Evolutionary conservation across 2,113 vertebrate species (phyloP).

Genomic region (Megaleporinus macrocephalus): DNA sequence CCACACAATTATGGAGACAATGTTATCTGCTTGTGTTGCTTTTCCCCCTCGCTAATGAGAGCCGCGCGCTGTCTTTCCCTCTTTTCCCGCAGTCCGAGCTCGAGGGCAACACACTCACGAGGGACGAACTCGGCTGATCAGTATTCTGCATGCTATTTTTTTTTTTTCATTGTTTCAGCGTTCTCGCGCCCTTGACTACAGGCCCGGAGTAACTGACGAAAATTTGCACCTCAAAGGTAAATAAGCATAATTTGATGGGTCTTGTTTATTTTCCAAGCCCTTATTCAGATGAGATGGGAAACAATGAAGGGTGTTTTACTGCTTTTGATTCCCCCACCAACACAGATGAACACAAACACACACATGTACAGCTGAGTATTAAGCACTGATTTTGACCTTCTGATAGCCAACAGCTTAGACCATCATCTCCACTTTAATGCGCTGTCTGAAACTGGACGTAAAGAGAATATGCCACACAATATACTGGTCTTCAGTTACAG

Average conservation of each 20-base stretch:
- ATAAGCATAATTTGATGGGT: slow-evolving; percentile 41
- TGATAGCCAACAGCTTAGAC: not conserved
- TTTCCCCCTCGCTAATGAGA: slow-evolving; percentile 40
- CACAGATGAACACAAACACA: not conserved
- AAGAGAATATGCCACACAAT: not conserved
- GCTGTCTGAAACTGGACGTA: not conserved
- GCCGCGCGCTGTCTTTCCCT: slow-evolving; percentile 33
- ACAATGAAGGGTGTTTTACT: not conserved
- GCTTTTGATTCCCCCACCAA: not conserved
- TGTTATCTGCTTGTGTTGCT: slow-evolving; percentile 27
- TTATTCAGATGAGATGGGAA: slow-evolving; percentile 14
- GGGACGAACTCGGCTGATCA: slow-evolving; percentile 49
- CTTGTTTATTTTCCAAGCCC: slow-evolving; percentile 18
- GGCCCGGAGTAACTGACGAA: slow-evolving; percentile 5
- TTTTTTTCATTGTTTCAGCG: slow-evolving; percentile 44
- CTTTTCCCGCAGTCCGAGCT: slow-evolving; percentile 39
- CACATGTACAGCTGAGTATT: not conserved
- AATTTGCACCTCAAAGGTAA: slow-evolving; percentile 44
- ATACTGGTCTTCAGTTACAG: not conserved
- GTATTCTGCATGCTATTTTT: slow-evolving; percentile 47
- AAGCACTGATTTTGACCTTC: slow-evolving; percentile 14
- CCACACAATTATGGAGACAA: slow-evolving; percentile 18
- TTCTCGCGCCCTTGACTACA: slow-evolving; percentile 52
- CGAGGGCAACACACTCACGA: slow-evolving; percentile 46
- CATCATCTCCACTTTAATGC: no score